Evolutionary conservation across 2,888 invertebrate genomes (phyloP).

Genomic region (Ormyrus pomaceus): DNA sequence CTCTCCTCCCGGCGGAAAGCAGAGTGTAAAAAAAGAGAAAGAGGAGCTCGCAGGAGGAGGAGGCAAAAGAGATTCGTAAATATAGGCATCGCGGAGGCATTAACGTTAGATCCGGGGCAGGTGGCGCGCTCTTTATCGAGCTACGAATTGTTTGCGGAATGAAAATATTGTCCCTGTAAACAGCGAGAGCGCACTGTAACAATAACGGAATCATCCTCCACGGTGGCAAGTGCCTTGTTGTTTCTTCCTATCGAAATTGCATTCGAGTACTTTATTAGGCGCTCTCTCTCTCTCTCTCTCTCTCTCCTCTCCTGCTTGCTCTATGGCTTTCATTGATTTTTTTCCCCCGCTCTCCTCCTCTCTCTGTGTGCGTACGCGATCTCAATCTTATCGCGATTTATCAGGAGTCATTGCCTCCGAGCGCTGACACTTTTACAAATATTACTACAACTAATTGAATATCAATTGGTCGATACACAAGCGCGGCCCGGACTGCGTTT

Average conservation of each 20-base stretch:
- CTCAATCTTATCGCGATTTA: constrained; percentile 52
- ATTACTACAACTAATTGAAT: constrained; percentile 51
- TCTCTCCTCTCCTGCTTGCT: constrained; percentile 1
- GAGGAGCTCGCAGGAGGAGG: neutral
- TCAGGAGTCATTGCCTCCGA: constrained; percentile 47
- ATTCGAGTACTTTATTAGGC: constrained; percentile 57
- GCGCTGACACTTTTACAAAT: constrained; percentile 49
- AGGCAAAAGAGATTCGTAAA: constrained; percentile 65
- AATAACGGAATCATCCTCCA: constrained; percentile 55
- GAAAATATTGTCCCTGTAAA: constrained; percentile 75
- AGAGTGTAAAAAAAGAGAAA: neutral
- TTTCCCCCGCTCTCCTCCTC: constrained; percentile 11
- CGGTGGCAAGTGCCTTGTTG: constrained; percentile 55
- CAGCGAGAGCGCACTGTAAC: constrained; percentile 65
- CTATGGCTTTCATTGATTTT: constrained; percentile 20
- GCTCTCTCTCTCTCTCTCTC: constrained; percentile 22
- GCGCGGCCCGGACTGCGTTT: too few species aligned
- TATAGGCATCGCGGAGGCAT: constrained; percentile 61
- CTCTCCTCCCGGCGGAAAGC: too few species aligned
- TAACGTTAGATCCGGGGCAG: constrained; percentile 61
- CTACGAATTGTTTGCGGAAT: constrained; percentile 74
- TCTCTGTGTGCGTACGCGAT: constrained; percentile 13
- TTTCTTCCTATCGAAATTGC: constrained; percentile 59
- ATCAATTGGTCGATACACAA: constrained; percentile 35
- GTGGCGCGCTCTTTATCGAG: constrained; percentile 70